A percentile compares a stretch with the other conserved stretches of the same genome.
phyloP scores from a whole-genome alignment of 1,140 invertebrate genomes.

The Drosophila setifemur region DNA sequence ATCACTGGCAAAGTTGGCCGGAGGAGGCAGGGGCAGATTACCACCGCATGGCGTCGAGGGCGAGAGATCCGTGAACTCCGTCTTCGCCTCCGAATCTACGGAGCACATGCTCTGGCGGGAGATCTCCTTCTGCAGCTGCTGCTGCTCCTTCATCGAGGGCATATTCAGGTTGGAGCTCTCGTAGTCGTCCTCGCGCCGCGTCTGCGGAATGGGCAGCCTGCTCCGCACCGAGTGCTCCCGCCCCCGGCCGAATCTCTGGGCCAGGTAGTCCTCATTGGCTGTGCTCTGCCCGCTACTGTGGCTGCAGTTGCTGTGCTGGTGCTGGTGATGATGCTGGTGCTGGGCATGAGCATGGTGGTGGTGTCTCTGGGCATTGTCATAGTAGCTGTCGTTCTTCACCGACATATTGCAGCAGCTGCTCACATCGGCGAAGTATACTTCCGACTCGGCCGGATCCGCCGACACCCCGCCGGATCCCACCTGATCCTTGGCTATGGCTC shows the following conservation, averaged over 20 bases:
- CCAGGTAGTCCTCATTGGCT: slow-evolving; percentile 84
- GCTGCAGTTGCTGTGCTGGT: slow-evolving; percentile 71
- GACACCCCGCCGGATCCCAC: neutral
- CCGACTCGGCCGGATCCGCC: slow-evolving; percentile 86
- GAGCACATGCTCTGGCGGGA: slow-evolving; percentile 84
- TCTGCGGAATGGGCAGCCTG: slow-evolving; percentile 84
- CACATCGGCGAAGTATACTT: slow-evolving; percentile 93
- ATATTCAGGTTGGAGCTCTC: slow-evolving; percentile 70
- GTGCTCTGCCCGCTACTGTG: slow-evolving; percentile 58
- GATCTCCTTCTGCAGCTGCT: slow-evolving; percentile 83
- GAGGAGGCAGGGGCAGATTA: slow-evolving; percentile 43
- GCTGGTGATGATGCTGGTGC: slow-evolving; percentile 56
- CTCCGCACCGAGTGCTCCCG: slow-evolving; percentile 85
- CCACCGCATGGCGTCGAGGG: slow-evolving; percentile 75
- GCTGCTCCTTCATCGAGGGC: slow-evolving; percentile 46
- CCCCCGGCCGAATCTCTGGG: slow-evolving; percentile 83
- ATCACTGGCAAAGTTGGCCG: slow-evolving; percentile 69
- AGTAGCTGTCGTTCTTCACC: slow-evolving; percentile 84
- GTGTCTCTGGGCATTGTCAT: slow-evolving; percentile 69
- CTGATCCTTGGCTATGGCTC: slow-evolving; percentile 63
- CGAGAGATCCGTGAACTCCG: slow-evolving; percentile 81
- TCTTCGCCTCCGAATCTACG: slow-evolving; percentile 80
- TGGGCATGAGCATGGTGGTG: slow-evolving; percentile 51
- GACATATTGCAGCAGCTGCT: slow-evolving; percentile 92
- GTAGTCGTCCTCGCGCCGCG: slow-evolving; percentile 74